Base-by-base conservation (phyloP, 2,113 vertebrate genomes). In the Brienomyrus longianalis region DNA sequence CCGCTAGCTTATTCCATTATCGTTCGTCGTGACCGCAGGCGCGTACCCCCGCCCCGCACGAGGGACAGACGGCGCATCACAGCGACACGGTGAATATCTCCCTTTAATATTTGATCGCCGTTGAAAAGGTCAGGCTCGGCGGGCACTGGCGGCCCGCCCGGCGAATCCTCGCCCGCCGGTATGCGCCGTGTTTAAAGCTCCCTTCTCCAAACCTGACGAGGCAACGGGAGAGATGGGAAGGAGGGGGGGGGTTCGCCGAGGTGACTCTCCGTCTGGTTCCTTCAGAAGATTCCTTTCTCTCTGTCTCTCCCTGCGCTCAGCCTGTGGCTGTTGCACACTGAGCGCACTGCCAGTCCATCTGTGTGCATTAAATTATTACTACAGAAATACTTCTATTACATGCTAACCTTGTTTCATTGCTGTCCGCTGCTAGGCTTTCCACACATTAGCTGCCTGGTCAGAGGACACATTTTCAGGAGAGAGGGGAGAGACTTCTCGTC, bases 111-210 rank as follows among this genome's bases (percentile, higher is more conserved):
- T 74, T 91, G 89, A 80, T 77, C 83, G 39, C 48, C 51, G 85
- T 83, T 90, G 85, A 66, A 88, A 90, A 91, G 90, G 90, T 93
- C 88, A 91, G 31, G 51, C 88, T 90, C n/a, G 59, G 15, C 45
- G 59, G 90, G 89, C 87, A 74, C 56, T 83, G 39, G 87, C 74
- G 52, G 27, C 87, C 66, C 83, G 80, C 31, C 19, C 47, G 80
- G 89, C 27, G 39, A 54, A 80, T n/a, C 90, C 90, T 87, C 83
- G 35, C 9, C 89, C 88, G 84, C 89, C 84, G 77, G 31, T 39
- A 39, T 43, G 50, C 10, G 19, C 54, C 35, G 11, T 83, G 13
- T 39, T 77, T 43, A 59, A 91, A 88, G 84, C 51, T 3, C 13
- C 39, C 52, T 80, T 52, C 85, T 56, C 51, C n/a, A 31, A 87